Evolutionary conservation across 2,888 invertebrate species (phyloP).

Genomic region (Andrena flavipes): DNA sequence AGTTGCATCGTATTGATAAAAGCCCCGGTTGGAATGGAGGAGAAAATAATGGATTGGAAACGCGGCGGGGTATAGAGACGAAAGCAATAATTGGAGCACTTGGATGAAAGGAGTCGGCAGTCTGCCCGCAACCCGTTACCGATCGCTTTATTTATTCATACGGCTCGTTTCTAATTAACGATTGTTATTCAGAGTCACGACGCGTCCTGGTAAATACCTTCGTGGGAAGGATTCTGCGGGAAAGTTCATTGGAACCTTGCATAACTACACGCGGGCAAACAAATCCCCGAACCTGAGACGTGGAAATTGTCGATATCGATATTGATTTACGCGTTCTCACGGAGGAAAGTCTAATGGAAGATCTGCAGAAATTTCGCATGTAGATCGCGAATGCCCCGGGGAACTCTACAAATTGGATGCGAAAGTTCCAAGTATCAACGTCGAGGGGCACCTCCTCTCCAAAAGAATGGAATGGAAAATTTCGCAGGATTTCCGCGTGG

Average conservation of each 20-base stretch:
- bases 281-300: not conserved
- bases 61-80: constrained; percentile 10
- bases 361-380: not conserved
- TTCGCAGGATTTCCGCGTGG: not conserved
- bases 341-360: not conserved
- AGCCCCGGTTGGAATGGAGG: not conserved
- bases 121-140: not conserved
- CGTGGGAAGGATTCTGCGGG: not conserved
- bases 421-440: not conserved
- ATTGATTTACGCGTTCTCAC: not conserved
- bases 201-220: not conserved
- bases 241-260: not conserved
- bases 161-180: constrained; percentile 9
- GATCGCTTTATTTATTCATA: not conserved
- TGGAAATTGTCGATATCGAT: not conserved
- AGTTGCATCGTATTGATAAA: constrained; percentile 27
- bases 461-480: not conserved
- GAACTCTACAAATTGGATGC: not conserved
- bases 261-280: not conserved
- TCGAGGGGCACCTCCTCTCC: not conserved
- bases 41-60: constrained; percentile 29
- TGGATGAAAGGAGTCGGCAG: not conserved
- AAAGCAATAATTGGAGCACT: constrained; percentile 29
- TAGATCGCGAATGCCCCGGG: not conserved
- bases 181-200: not conserved